Evolutionary conservation across 2,797 vertebrate genomes (phyloP), one percentile per base, ranked within the genome.

Genomic region (Rhabdomys pumilio): DNA sequence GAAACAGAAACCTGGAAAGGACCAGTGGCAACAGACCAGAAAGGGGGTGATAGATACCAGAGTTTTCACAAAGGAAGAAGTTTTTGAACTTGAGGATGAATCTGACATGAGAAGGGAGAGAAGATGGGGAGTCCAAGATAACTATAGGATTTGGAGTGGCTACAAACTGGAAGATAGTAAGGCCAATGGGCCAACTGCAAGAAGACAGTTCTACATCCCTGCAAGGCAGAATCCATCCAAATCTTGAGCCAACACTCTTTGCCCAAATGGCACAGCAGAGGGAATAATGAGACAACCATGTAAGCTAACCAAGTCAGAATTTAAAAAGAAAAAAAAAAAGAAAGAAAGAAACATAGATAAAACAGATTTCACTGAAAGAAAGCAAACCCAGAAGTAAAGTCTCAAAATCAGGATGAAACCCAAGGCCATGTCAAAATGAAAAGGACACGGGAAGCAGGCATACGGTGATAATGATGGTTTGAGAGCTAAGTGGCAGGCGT

Each of bases 71-170:
- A 91, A 93, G 50, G 31, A 90, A 81, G 65, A 96, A 85, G 0
- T 87, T 19, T 87, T 75, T 90, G 73, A 96, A 97, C 59, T 85
- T 90, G 72, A 94, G 94, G 53, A 93, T 76, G 24, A 86, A 79
- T 80, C 26, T 83, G 59, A 89, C 73, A 8, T 67, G 34, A 41
- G 38, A 90, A 90, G n/a, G 90, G 31, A 90, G 6, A 83, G 31
- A 41, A 67, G 29, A 2, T 55, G 83, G 77, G 53, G 14, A 93
- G 38, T 79, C 19, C 44, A 93, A 91, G 53, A 81, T 53, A 90
- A 79, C 47, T 73, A 85, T 13, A 38, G 17, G 38, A 76, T 90
- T 95, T 93, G 82, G 72, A 95, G 29, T 55, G 84, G 31, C 77
- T 92, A 47, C 55, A 92, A 89, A 38, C 47, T 57, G 26, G 34